Percentiles rank a stretch among this genome's conserved stretches.
phyloP scores from a whole-genome alignment of 2,113 vertebrate genomes.

The Halichoeres trimaculatus region DNA sequence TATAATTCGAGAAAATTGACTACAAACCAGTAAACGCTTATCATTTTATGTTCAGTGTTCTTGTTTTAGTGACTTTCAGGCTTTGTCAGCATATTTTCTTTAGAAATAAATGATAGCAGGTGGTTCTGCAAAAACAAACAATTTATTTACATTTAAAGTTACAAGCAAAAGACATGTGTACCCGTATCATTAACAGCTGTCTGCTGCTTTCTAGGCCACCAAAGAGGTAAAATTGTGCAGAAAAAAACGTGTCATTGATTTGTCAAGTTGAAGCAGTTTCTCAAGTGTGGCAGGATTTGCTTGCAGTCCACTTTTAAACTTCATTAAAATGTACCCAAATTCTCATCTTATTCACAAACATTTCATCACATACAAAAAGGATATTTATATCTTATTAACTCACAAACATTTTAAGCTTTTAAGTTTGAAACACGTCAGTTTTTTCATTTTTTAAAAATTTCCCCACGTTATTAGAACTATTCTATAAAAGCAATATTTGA shows the following conservation, averaged over 20 bases:
- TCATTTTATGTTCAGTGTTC: no score
- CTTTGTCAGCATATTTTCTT: no score
- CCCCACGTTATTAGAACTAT: slow-evolving; percentile 79
- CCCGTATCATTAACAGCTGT: slow-evolving; percentile 60
- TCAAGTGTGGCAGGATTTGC: slow-evolving; percentile 38
- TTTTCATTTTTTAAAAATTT: slow-evolving; percentile 43
- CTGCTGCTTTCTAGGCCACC: slow-evolving; percentile 46
- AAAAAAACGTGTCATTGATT: slow-evolving; percentile 43
- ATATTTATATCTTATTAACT: slow-evolving; percentile 85
- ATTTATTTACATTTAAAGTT: slow-evolving; percentile 85
- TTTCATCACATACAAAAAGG: slow-evolving; percentile 71
- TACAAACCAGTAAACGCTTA: no score
- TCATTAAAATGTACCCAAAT: slow-evolving; percentile 66
- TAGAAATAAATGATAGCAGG: slow-evolving; percentile 36
- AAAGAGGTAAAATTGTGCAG: slow-evolving; percentile 59
- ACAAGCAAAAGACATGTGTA: slow-evolving; percentile 74
- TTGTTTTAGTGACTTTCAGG: no score
- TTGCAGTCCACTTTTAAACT: slow-evolving; percentile 44
- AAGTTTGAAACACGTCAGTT: slow-evolving; percentile 67
- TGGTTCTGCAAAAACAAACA: slow-evolving; percentile 65
- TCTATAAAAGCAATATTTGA: slow-evolving; percentile 82
- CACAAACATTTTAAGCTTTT: slow-evolving; percentile 81
- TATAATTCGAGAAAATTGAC: no score
- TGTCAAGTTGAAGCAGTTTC: slow-evolving; percentile 59
- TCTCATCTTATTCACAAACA: slow-evolving; percentile 76